phyloP scores from a whole-genome alignment of 2,888 invertebrate species.

The Eucera pruinosa region DNA sequence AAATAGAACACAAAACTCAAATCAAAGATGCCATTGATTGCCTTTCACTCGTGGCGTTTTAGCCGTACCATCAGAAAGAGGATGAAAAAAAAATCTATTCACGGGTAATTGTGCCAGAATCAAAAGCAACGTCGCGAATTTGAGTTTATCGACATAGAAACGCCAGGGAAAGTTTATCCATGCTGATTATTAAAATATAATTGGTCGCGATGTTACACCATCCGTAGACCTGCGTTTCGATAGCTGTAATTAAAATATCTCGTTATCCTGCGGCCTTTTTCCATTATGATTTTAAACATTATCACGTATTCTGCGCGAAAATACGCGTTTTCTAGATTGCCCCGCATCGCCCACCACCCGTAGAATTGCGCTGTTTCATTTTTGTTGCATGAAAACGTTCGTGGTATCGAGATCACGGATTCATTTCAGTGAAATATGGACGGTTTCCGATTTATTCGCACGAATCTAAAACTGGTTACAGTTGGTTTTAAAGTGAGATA shows the following conservation, averaged over 20 bases:
- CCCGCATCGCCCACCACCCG: not conserved
- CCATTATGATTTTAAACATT: constrained; percentile 7
- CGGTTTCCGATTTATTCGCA: not conserved
- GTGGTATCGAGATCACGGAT: not conserved
- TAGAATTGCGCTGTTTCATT: not conserved
- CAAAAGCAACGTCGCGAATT: not conserved
- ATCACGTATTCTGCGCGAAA: not conserved
- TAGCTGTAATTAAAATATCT: constrained; percentile 9
- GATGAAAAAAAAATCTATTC: not conserved
- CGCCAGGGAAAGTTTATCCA: not conserved
- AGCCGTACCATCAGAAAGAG: not conserved
- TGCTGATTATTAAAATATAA: constrained; percentile 37
- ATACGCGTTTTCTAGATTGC: not conserved
- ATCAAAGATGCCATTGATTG: not conserved
- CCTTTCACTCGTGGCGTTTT: not conserved
- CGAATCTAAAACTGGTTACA: not conserved
- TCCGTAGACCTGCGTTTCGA: no score
- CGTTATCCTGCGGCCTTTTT: constrained; percentile 1
- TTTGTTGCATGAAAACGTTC: not conserved
- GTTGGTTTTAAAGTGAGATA: no score
- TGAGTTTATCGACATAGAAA: constrained; percentile 15
- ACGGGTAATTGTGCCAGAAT: not conserved
- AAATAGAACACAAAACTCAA: no score
- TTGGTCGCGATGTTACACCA: constrained; percentile 2
- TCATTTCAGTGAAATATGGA: constrained; percentile 5